phyloP scores from a whole-genome alignment of 2,113 vertebrate genomes.

The Athene cunicularia region DNA sequence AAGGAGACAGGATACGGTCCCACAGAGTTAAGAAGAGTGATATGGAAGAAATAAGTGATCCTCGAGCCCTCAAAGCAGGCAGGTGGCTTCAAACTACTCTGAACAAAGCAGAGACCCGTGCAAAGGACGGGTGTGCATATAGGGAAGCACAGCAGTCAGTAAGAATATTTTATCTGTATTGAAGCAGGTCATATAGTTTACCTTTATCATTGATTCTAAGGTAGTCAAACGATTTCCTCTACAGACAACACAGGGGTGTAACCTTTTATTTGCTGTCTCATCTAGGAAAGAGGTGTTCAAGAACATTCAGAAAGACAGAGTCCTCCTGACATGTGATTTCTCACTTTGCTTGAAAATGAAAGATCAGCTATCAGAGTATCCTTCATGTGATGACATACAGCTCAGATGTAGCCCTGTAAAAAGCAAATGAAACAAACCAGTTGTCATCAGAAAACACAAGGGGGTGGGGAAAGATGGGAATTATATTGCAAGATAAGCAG shows the following conservation, averaged over 20 bases:
- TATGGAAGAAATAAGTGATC: not conserved
- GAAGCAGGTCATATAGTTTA: not conserved
- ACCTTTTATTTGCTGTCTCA: not conserved
- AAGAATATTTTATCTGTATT: not conserved
- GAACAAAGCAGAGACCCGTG: not conserved
- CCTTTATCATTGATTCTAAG: too few relatives aligned
- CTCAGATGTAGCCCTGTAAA: not conserved
- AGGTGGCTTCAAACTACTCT: not conserved
- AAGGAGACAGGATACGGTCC: not conserved
- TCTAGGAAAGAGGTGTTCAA: not conserved
- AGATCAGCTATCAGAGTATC: not conserved
- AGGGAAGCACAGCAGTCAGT: not conserved
- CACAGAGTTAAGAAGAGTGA: not conserved
- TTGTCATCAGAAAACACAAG: slow-evolving; percentile 8
- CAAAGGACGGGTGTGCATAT: not conserved
- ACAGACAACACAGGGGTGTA: not conserved
- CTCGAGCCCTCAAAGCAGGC: not conserved
- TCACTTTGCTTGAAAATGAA: not conserved
- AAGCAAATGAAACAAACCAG: slow-evolving; percentile 5
- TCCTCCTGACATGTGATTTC: not conserved
- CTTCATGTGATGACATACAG: not conserved
- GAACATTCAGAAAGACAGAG: not conserved
- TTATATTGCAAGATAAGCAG: slow-evolving; percentile 32
- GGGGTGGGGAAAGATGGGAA: not conserved
- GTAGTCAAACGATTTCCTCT: not conserved